Percentiles rank a stretch among this genome's conserved stretches.
Evolutionary conservation across 2,888 invertebrate genomes (phyloP).

Genomic region (Ceratothoa steindachneri): DNA sequence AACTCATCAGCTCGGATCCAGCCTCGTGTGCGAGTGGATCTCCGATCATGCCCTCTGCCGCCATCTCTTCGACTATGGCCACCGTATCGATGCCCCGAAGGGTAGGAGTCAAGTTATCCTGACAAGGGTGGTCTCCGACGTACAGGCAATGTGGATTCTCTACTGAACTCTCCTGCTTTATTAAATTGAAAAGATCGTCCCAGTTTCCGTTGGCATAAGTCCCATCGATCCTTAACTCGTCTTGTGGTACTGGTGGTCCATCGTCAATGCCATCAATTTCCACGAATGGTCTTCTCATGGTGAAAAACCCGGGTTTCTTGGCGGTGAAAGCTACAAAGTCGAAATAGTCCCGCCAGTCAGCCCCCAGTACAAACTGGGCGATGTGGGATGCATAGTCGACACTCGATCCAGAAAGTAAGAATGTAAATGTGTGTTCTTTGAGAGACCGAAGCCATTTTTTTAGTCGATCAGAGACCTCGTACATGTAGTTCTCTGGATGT

Average conservation of each 20-base stretch:
- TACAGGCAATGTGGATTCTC: slow-evolving; percentile 62
- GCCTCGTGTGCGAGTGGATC: slow-evolving; percentile 39
- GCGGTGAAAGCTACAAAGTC: slow-evolving; percentile 66
- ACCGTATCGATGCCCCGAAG: slow-evolving; percentile 36
- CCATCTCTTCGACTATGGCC: slow-evolving; percentile 43
- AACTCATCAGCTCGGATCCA: slow-evolving; percentile 41
- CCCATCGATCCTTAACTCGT: slow-evolving; percentile 55
- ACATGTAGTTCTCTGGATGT: slow-evolving; percentile 61
- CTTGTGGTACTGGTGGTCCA: slow-evolving; percentile 29
- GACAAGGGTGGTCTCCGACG: slow-evolving; percentile 71
- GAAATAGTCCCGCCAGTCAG: slow-evolving; percentile 63
- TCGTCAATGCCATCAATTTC: slow-evolving; percentile 5
- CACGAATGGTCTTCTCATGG: slow-evolving; percentile 29
- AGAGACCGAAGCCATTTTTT: slow-evolving; percentile 51
- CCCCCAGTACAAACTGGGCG: slow-evolving; percentile 62
- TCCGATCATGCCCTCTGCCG: slow-evolving; percentile 42
- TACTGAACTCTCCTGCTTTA: slow-evolving; percentile 61
- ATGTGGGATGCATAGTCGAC: slow-evolving; percentile 66
- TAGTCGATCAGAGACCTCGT: slow-evolving; percentile 52
- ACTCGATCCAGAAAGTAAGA: slow-evolving; percentile 69
- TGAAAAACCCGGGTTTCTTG: slow-evolving; percentile 71
- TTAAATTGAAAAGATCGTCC: slow-evolving; percentile 55
- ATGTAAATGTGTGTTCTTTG: slow-evolving; percentile 58
- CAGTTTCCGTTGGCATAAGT: slow-evolving; percentile 54
- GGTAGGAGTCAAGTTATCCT: slow-evolving; percentile 59